Evolutionary conservation across 2,888 invertebrate genomes (phyloP).

Genomic region (Apotomis betuletana): DNA sequence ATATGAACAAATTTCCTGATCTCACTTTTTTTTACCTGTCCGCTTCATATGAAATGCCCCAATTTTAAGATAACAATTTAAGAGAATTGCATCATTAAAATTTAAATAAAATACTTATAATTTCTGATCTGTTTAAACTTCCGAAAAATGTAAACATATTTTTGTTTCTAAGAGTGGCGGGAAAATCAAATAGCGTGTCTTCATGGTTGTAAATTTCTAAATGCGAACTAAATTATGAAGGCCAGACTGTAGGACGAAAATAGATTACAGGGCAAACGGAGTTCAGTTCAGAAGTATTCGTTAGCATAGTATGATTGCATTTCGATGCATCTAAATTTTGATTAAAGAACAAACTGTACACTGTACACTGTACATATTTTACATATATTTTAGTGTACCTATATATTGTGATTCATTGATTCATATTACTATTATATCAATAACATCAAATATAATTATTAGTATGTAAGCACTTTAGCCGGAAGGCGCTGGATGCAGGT

Average conservation of each 20-base stretch:
- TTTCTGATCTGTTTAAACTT: neutral
- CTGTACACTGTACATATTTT: too few relatives aligned
- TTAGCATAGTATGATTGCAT: constrained; percentile 3
- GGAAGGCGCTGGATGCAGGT: too few relatives aligned
- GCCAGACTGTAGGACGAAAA: constrained; percentile 12
- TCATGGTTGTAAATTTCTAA: neutral
- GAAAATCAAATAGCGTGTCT: constrained; percentile 21
- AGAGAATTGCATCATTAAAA: neutral
- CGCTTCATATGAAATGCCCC: too few relatives aligned
- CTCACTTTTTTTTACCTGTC: too few relatives aligned
- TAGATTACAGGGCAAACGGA: constrained; percentile 17
- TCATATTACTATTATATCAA: neutral
- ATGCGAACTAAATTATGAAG: constrained; percentile 19
- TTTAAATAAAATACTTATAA: neutral
- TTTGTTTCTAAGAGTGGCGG: constrained; percentile 11
- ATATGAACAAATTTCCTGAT: too few relatives aligned
- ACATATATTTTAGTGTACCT: neutral
- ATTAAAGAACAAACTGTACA: neutral
- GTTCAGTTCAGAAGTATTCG: constrained; percentile 20
- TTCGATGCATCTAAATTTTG: constrained; percentile 6
- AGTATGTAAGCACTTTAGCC: neutral
- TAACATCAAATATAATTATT: neutral
- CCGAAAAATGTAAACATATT: neutral
- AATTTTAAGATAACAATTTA: neutral
- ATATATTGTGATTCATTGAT: neutral